These are phyloP conservation scores for Sebastes schlegelii DNA, from an alignment of 2,113 vertebrate species.

Conservation along the genomic window DNA sequence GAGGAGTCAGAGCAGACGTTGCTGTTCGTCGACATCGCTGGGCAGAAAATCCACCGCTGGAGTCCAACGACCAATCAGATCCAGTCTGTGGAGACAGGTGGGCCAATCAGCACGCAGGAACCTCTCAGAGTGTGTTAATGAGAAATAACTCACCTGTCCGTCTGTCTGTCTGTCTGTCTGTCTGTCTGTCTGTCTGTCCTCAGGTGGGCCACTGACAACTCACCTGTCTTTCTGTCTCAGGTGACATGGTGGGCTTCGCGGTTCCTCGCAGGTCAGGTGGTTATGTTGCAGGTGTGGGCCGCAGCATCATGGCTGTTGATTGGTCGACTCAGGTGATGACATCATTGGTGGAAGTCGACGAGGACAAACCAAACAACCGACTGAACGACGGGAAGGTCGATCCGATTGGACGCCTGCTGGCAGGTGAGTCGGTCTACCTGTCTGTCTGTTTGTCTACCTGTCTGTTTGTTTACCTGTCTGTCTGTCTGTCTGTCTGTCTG, in stretches of 20 bases:
- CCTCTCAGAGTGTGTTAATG: too few relatives aligned
- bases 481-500: not conserved
- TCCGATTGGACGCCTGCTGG: slow-evolving; percentile 60
- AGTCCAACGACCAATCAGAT: slow-evolving; percentile 76
- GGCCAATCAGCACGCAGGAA: slow-evolving; percentile 38
- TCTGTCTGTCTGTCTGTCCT: not conserved
- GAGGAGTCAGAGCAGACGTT: slow-evolving; percentile 87
- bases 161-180: not conserved
- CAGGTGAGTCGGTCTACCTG: slow-evolving; percentile 40
- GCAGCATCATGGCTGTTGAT: slow-evolving; percentile 69
- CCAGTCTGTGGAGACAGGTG: slow-evolving; percentile 86
- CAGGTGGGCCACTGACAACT: not conserved
- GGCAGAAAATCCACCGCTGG: slow-evolving; percentile 88
- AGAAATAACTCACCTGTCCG: not conserved
- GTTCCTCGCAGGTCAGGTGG: slow-evolving; percentile 65
- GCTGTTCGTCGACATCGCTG: slow-evolving; percentile 90
- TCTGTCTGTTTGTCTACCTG: not conserved
- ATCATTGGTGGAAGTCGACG: slow-evolving; percentile 43
- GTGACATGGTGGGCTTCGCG: slow-evolving; percentile 59
- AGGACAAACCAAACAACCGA: slow-evolving; percentile 62
- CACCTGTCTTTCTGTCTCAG: slow-evolving; percentile 30
- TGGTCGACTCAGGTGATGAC: slow-evolving; percentile 55
- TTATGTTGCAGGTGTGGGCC: slow-evolving; percentile 69
- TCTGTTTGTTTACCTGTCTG: not conserved
- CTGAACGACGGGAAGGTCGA: slow-evolving; percentile 74